Evolutionary conservation across 2,113 vertebrate species (phyloP).

Genomic region (Rhegmatorhina hoffmannsi): DNA sequence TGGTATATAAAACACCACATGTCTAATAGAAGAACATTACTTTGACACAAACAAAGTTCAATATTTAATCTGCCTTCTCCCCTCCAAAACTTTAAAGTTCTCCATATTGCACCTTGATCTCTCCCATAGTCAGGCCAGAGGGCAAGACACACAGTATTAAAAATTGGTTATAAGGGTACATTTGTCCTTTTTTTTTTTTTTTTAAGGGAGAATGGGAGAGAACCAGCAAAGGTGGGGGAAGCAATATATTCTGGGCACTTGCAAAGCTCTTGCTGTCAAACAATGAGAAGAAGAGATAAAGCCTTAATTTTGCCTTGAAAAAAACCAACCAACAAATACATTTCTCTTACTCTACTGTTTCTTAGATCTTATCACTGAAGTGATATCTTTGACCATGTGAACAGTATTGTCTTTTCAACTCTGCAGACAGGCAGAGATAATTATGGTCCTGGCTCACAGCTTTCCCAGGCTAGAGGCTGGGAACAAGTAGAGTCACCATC

Average conservation of each 20-base stretch:
- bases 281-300: neutral
- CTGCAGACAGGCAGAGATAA: neutral
- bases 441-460: rapidly evolving
- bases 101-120: neutral
- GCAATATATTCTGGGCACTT: neutral
- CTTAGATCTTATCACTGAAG: neutral
- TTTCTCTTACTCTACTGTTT: neutral
- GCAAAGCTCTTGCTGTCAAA: neutral
- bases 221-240: neutral
- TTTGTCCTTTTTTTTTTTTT: neutral
- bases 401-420: neutral
- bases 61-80: neutral
- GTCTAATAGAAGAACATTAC: neutral
- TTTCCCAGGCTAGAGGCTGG: constrained; percentile 7
- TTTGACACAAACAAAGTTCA: neutral
- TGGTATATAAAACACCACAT: neutral
- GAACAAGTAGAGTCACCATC: neutral
- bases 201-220: neutral
- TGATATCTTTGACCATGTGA: constrained; percentile 23
- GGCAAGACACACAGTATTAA: neutral
- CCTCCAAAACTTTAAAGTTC: neutral
- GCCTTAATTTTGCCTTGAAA: neutral
- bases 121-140: neutral
- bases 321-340: neutral
- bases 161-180: neutral